These are phyloP conservation scores for Rhinogobius similis DNA, from an alignment of 2,113 vertebrate genomes.

Conservation along the genomic window DNA sequence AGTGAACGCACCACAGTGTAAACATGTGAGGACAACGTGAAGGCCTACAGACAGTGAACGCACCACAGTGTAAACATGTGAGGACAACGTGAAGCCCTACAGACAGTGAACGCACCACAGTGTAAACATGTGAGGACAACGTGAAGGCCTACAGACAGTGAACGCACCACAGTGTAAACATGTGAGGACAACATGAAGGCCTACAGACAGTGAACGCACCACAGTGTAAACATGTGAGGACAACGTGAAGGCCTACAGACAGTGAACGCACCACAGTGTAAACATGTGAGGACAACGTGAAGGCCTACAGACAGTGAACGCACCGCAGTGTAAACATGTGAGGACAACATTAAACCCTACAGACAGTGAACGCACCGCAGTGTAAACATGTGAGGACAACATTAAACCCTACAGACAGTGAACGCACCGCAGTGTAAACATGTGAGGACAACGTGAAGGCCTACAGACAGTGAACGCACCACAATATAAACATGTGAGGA, in stretches of 20 bases:
- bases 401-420: slow-evolving; percentile 78
- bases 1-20: not conserved
- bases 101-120: not conserved
- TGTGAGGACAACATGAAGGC: too few species aligned
- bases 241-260: slow-evolving; percentile 72
- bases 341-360: slow-evolving; percentile 72
- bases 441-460: slow-evolving; percentile 48
- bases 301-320: slow-evolving; percentile 68
- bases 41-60: slow-evolving; percentile 68
- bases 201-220: slow-evolving; percentile 58
- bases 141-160: slow-evolving; percentile 73
- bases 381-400: too few species aligned
- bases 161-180: not conserved
- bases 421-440: not conserved
- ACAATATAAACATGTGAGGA: too few species aligned
- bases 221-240: too few species aligned
- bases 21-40: slow-evolving; percentile 26
- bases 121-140: too few species aligned
- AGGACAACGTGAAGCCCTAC: slow-evolving; percentile 86
- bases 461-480: slow-evolving; percentile 60
- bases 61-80: not conserved
- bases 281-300: too few species aligned
- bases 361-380: not conserved
- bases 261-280: not conserved
- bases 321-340: not conserved